Evolutionary conservation across 2,888 invertebrate genomes (phyloP), one percentile per base, ranked within the genome.

Genomic region (Plutella xylostella): DNA sequence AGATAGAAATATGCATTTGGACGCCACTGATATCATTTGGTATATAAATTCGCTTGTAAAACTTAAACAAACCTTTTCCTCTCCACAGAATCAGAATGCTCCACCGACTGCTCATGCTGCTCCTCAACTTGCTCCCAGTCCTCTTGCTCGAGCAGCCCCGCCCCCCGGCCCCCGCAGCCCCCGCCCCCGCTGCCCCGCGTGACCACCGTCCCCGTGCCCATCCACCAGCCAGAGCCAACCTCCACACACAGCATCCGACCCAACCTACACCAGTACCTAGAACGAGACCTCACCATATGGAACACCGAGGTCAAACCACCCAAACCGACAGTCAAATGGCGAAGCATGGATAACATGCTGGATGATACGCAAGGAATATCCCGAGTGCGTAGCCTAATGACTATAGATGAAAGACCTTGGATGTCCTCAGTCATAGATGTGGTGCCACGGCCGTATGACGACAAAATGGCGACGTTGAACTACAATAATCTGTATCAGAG

Each of bases 101-200:
- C 92, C 0, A 87, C 88, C 42, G 88, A 90, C 1, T 90, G 91
- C 12, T 90, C 91, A 0, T 90, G 90, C 63, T 71, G 72, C 49
- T 75, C 76, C 1, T 63, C 64, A 33, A 64, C 74, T 1, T 68
- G 65, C 54, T 63, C 70, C 2, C 66, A 63, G 25, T 71, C 77
- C 46, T 6, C 42, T 42, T 4, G 21, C 14, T 22, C 72, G 66
- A 5, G 59, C n/a, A n/a, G n/a, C 65, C 40, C 65, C 73, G 2
- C 77, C 72, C 0, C 52, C 5, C 54, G 3, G 17, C 35, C 7
- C 45, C 74, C 74, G 1, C 78, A 73, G 3, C 78, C 72, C 0
- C 52, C 73, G 4, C 73, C 64, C 4, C 60, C 65, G 39, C 65
- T 68, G 0, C 55, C 38, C 30, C 14, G 4, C 33, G 33, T 14